Percentiles rank a stretch among this genome's conserved stretches.
Conservation (phyloP, 1,140 invertebrate species). For the Apis laboriosa region DNA sequence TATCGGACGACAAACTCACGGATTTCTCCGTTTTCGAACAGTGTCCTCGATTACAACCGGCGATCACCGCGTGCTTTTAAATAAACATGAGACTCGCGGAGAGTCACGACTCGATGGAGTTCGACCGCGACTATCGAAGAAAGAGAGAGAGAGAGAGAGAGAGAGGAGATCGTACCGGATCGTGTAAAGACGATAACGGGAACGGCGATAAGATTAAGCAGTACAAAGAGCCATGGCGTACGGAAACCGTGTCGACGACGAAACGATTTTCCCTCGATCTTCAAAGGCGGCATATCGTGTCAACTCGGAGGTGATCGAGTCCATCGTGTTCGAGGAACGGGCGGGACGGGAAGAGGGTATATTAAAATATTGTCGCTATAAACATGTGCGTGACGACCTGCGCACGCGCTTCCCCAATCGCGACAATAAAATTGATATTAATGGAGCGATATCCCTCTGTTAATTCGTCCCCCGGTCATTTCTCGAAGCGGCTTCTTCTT, state of each 20-base stretch:
- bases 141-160: background rate
- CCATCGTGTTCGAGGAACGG: background rate
- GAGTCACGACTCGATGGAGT: slow-evolving; percentile 1
- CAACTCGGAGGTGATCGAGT: background rate
- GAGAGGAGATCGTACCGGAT: slow-evolving; percentile 16
- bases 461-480: slow-evolving; percentile 16
- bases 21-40: background rate
- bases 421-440: slow-evolving; percentile 42
- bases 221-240: slow-evolving; percentile 33
- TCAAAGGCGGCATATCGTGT: slow-evolving; percentile 26
- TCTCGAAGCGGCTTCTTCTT: background rate
- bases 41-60: slow-evolving; percentile 2
- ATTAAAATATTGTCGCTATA: slow-evolving; percentile 30
- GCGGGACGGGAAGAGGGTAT: background rate
- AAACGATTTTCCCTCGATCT: slow-evolving; percentile 31
- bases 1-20: slow-evolving; percentile 31
- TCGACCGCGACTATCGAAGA: background rate
- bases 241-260: background rate
- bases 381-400: background rate
- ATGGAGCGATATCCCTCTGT: slow-evolving; percentile 1
- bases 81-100: slow-evolving; percentile 44
- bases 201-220: slow-evolving; percentile 49
- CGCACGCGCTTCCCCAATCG: background rate
- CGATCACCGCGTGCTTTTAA: slow-evolving; percentile 26
- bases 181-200: slow-evolving; percentile 47